Evolutionary conservation across 2,113 vertebrate species (phyloP), one percentile per base, ranked within the genome.

Genomic region (Vanacampus margaritifer): DNA sequence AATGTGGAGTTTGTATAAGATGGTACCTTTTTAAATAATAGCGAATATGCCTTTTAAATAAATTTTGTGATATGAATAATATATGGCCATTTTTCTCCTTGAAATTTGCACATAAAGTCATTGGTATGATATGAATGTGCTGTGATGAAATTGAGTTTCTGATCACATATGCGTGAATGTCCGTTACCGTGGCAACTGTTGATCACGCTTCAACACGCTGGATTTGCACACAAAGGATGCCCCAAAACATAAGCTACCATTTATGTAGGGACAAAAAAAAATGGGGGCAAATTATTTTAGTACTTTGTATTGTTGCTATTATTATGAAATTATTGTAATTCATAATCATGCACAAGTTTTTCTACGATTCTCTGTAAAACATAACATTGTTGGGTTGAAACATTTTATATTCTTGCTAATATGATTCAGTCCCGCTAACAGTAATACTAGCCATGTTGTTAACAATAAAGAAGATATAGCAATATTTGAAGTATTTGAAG

Each of bases 121-220:
- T 1, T 24, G 51, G 11, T 60, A 36, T n/a, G 17, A 39, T n/a
- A 6, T 60, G 16, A 28, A 36, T 6, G 41, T 7, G 41, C 37
- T 46, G 76, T 84, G 71, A 83, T 83, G 69, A 71, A 77, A 86
- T 85, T 81, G 70, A 81, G 77, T 77, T 84, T 57, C 84, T 73
- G 78, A 86, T 87, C 85, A 81, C 85, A 83, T 71, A 78, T 68
- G 76, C 61, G 68, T 61, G 51, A 73, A 79, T 65, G 50, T 76
- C 74, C 60, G 86, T 88, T 88, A 81, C 87, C 87, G 35, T 84
- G 84, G 84, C 73, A 88, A 89, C 87, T 71, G 82, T 85, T 81
- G 79, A 84, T 84, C 73, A 76, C 86, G 73, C 74, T 69, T 82
- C 78, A 76, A 19, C 54, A 65, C 71, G 35, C 67, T 51, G 71